Base-by-base conservation (phyloP, 1,140 invertebrate genomes). In the Conus ventricosus region DNA sequence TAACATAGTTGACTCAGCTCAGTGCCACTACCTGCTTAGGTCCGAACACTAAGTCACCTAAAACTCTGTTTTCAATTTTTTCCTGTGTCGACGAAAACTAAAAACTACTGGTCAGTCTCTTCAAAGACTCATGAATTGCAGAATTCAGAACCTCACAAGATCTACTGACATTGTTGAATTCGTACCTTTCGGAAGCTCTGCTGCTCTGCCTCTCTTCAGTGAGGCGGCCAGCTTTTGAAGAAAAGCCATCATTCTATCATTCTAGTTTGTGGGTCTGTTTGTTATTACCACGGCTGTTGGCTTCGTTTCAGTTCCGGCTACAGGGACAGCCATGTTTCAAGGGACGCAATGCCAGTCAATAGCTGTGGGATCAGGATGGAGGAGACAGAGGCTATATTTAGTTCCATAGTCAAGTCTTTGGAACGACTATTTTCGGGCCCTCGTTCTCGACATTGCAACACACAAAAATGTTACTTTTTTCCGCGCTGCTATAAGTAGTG, bases 111-210 rank as follows among this genome's bases (percentile, higher is more conserved):
- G 60, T 63, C 60, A 63, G 11, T 13, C 60, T 63, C 11, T 39
- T 39, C 39, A 39, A 39, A 39, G 39, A 39, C 39, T 39, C 39
- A 1, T 39, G 39, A 39, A 39, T 39, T 39, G 39, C 39, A 39
- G 39, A 39, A 39, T 39, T 39, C 39, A 39, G 39, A 39, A 39
- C 39, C 39, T 39, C 39, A 39, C 39, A 0, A 39, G 11, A n/a
- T 81, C 7, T 6, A 63, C 17, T 5, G 10, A 27, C 27, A 80
- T 13, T 67, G 27, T 23, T 54, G 2, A 53, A 85, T 25, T 15
- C 54, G 88, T 88, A 92, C 91, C 91, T 85, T 76, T 54, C n/a
- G 91, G 91, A 53, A 92, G 84, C 76, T 90, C 89, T 20, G 91
- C 91, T 25, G 91, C 90, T 55, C 91, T 88, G n/a, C 88, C 91